These are phyloP conservation scores for Stichodactyla mertensii DNA, from an alignment of 64 coral and sea anemone species.

Conservation along the genomic window DNA sequence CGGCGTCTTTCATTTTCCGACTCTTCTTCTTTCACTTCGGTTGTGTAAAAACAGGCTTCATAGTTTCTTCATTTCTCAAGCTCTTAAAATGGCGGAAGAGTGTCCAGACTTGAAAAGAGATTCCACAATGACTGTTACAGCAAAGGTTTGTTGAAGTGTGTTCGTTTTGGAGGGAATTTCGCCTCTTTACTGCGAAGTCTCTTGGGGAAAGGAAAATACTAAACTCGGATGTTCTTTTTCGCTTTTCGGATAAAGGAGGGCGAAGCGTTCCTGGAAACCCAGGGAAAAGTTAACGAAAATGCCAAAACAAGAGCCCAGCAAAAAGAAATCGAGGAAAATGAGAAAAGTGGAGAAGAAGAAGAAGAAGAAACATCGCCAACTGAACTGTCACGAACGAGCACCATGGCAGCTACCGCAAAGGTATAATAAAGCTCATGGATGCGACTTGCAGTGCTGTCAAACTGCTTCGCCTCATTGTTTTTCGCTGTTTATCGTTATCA, in stretches of 20 bases:
- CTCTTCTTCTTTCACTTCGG: constrained; percentile 32
- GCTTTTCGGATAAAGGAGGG: constrained; percentile 38
- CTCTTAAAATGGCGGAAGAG: constrained; percentile 68
- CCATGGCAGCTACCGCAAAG: constrained; percentile 58
- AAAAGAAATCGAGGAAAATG: constrained; percentile 40
- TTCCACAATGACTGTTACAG: constrained; percentile 78
- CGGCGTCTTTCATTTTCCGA: constrained; percentile 53
- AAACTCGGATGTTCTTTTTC: constrained; percentile 25
- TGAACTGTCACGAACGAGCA: constrained; percentile 52
- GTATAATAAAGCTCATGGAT: constrained; percentile 15
- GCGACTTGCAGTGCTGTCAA: background rate
- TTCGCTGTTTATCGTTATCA: background rate
- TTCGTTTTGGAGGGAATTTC: background rate
- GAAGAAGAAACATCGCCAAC: constrained; percentile 19
- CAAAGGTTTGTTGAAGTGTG: constrained; percentile 54
- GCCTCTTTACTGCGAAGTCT: background rate
- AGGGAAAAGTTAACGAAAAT: constrained; percentile 42
- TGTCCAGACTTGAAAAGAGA: constrained; percentile 71
- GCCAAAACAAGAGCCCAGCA: constrained; percentile 59
- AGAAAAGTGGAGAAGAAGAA: background rate
- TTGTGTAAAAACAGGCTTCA: background rate
- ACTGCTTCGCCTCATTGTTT: background rate
- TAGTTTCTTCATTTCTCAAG: constrained; percentile 33
- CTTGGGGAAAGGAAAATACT: background rate
- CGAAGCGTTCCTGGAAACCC: constrained; percentile 53